Base-by-base conservation (phyloP, 2,888 invertebrate genomes). In the Brachypterus glaber region DNA sequence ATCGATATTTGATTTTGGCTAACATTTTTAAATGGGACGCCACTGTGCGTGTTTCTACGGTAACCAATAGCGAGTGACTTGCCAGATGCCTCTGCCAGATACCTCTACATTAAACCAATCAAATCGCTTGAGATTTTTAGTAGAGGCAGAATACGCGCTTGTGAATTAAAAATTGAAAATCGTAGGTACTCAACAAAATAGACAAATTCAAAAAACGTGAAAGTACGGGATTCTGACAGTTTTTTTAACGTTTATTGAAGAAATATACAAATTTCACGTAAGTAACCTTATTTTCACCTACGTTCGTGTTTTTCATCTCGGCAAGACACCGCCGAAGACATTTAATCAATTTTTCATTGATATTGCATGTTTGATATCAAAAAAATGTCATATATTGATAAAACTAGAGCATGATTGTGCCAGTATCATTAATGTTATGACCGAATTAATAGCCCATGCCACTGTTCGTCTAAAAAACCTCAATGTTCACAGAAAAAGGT, bases 1-100 rank as follows among this genome's bases (percentile, higher is more conserved):
- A 37, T 32, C 33, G 15, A 29, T 39, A 39, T 18, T 30, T 39
- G n/a, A n/a, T n/a, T n/a, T n/a, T n/a, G n/a, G n/a, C n/a, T n/a
- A n/a, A n/a, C n/a, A n/a, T n/a, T n/a, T n/a, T n/a, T n/a, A n/a
- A 32, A 36, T 25, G 41, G 30, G 38, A 48, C 53, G 52, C 46
- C 45, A 46, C 49, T 52, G 54, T 30, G 13, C 24, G 30, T 36
- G 42, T n/a, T n/a, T n/a, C 7, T 39, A 38, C 38, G 36, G 17
- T 39, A 32, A 24, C 54, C 53, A 54, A 52, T 52, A 37, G 43
- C 40, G 37, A 16, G 25, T 33, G 39, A 35, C 34, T 51, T 59
- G 65, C 56, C 64, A 67, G 66, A 67, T 54, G 58, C 60, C 64
- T 59, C 67, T 65, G 67, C 62, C 64, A 65, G 64, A 66, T 50